Evolutionary conservation across 2,797 vertebrate genomes (phyloP), one percentile per base, ranked within the genome.

Genomic region (Todus mexicanus): DNA sequence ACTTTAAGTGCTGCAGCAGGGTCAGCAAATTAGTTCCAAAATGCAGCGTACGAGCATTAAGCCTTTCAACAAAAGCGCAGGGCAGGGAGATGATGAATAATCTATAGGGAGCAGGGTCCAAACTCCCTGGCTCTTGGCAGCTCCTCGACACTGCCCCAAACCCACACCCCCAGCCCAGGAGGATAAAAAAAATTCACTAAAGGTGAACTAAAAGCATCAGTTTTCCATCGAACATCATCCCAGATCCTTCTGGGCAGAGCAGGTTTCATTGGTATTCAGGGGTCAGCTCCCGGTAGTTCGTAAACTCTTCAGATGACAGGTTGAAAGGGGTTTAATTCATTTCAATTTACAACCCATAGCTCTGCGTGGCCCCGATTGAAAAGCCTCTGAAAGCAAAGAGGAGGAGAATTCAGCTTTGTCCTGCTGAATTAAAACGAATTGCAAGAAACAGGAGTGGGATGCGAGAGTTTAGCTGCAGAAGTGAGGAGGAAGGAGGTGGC

Each of bases 1-100:
- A 93, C 93, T 93, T 54, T 7, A 76, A 96, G 93, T 78, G 92
- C 92, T 96, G 95, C 90, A 95, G 93, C 84, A 88, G 94, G 92
- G 93, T 94, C 95, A 95, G 83, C 60, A 90, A 94, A 92, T 96
- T 88, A 93, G 89, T n/a, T 88, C 60, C 89, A 56, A 93, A 90
- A 92, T 10, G 70, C 76, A 80, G 72, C 16, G 56, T 21, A 37
- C 0, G 25, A 94, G 86, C 78, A 68, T 59, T 85, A 66, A 94
- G 40, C 84, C 89, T 87, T 91, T 87, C 93, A 89, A 92, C 76
- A 85, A 72, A 50, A 80, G 86, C 69, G 47, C 2, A 2, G 60
- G 81, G 59, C 20, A 50, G 81, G 48, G 74, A 88, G 78, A 45
- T 6, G 47, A 51, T 40, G 74, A 84, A 63, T 26, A 53, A 76